Evolutionary conservation across 2,113 vertebrate species (phyloP), one percentile per base, ranked within the genome.

Genomic region (Corythoichthys haematopterus): DNA sequence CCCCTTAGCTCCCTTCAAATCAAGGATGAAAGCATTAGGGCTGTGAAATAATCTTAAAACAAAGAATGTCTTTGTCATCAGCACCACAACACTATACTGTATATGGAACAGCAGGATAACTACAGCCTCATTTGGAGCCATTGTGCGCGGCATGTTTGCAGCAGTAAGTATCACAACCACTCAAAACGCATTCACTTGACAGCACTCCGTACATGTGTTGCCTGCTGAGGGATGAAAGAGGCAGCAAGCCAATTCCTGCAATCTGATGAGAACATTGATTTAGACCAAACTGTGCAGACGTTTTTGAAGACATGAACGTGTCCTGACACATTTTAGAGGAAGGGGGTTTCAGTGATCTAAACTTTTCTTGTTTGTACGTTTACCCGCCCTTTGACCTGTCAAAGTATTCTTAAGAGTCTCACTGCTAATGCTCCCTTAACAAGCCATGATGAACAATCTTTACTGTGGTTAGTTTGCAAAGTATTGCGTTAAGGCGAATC

Each of bases 201-300:
- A 71, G 75, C 55, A 36, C 20, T 33, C 57, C 8, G 45, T 72
- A 43, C 43, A 5, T 60, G 69, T 64, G 65, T 56, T 64, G 58
- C 57, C 70, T 68, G 12, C 46, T 47, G 55, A 66, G 43, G 15
- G 76, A 75, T 68, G 35, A 63, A 68, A 66, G 68, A 20, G 50
- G 58, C 66, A 36, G 35, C 56, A n/a, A 60, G 64, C 46, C 43
- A 60, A 71, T 70, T 70, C 74, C 50, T 66, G 50, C 66, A 46
- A 12, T 77, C 71, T 80, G 78, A 82, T 62, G 80, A 75, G 55
- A 76, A 65, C 70, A 80, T 82, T 76, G 80, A 84, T 83, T 69
- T 72, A 68, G 68, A 65, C 68, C 70, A 67, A 7, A 20, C 78
- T 74, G 73, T 66, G 43, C 64, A 64, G 69, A 77, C 47, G 14